Base-by-base conservation (phyloP, 1,140 invertebrate species). In the Diachasmimorpha longicaudata region DNA sequence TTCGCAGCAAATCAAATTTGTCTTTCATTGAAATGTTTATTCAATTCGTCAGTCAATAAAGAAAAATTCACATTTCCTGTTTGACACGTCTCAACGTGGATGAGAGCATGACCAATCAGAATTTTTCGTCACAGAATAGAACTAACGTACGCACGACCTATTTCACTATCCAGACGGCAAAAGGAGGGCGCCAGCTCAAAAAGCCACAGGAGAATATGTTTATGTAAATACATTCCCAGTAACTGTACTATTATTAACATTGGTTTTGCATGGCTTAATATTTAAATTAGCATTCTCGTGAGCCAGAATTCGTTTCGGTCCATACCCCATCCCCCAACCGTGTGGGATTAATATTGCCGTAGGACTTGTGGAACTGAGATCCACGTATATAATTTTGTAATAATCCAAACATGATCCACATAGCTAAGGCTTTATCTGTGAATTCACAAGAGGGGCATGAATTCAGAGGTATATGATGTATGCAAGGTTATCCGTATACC, bases 241-340 rank as follows among this genome's bases (percentile, higher is more conserved):
- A 79, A 78, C 73, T 72, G 72, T 72, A 77, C 72, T 78, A 77
- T 83, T 82, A 82, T 82, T 82, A 80, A 80, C 78, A 77, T 78
- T 72, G 63, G 78, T 76, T 72, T 79, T 76, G 74, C 79, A 83
- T 79, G 77, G 80, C 72, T 79, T 76, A 77, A 79, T 83, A 83
- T 81, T 82, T 80, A 80, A 80, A 82, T 82, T 73, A 80, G 70
- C 66, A 72, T 66, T 76, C 58, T 58, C 52, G 68, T 23, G 36
- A 46, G 73, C 42, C 75, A 58, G 71, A 78, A 77, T 80, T 79
- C 72, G 76, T 74, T 79, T 63, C 66, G 66, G 67, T 48, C 21
- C 55, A 77, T 39, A 77, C 31, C 39, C 39, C 39, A 11, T 42
- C 39, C 39, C 39, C 39, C 70, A 31, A 44, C 72, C 48, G 14